Base-by-base conservation (phyloP, 2,888 invertebrate genomes). In the Bibio marci region DNA sequence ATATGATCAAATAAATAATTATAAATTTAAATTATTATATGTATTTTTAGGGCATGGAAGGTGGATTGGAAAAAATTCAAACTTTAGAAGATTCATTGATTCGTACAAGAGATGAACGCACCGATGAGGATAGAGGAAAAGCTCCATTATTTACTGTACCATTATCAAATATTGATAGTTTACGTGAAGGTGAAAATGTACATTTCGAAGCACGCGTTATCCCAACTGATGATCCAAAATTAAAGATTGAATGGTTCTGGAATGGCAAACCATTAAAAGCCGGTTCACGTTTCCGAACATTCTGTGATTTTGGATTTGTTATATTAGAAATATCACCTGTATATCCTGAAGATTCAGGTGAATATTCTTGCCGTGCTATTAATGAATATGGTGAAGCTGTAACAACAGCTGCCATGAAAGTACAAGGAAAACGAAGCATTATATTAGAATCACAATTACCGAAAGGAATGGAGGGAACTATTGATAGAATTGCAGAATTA, bases 291-390 rank as follows among this genome's bases (percentile, higher is more conserved):
- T 91, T 92, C 69, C 82, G 94, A 47, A 92, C 94, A 25, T 90
- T 92, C 76, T 87, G 91, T 55, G 95, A 97, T 65, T 95, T 97
- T 62, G 95, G 97, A 41, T 94, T 92, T 56, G 94, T 92, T 22
- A 91, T 95, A 48, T 69, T 97, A 47, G 95, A 97, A 70, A 94
- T 97, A 50, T 86, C 91, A 8, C 95, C 95, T 1, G 91, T 94
- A 11, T 92, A 92, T 57, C 90, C 91, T 2, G 91, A 92, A 67
- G 95, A 97, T 58, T 85, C 90, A 19, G 94, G 92, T 14, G 86
- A 86, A 64, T 87, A 85, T 54, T 76, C 13, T 13, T 13, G 22
- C 22, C 72, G 88, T 53, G 90, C 90, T 14, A 75, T 71, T 42
- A 90, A 90, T 51, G 81, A 87, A 48, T 86, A 83, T 48, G 90